phyloP scores from a whole-genome alignment of 2,888 invertebrate genomes.

The Penaeus monodon region DNA sequence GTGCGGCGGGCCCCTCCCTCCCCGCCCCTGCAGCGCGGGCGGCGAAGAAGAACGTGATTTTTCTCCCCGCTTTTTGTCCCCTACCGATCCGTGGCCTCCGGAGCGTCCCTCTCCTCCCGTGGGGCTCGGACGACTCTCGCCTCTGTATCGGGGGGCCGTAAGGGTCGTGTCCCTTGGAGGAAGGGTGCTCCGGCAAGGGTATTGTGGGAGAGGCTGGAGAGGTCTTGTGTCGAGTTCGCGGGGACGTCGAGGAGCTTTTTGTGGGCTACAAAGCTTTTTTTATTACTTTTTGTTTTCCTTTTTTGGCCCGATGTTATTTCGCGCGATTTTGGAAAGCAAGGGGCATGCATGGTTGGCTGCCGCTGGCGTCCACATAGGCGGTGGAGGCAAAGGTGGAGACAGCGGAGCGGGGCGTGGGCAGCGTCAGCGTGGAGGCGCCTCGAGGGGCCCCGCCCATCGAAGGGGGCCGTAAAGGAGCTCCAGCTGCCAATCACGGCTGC shows the following conservation, averaged over 20 bases:
- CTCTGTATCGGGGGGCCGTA: too few species aligned
- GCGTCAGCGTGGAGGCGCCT: not conserved
- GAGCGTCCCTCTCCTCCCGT: not conserved
- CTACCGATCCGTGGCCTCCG: conserved; percentile 1
- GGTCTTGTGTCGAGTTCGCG: too few species aligned
- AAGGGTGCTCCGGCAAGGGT: not conserved
- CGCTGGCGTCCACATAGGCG: not conserved
- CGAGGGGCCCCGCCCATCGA: conserved; percentile 10
- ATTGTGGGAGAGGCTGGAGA: too few species aligned
- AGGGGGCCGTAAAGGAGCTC: not conserved
- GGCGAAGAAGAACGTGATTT: too few species aligned
- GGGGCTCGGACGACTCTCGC: too few species aligned
- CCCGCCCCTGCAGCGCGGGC: not conserved
- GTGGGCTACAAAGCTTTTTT: too few species aligned
- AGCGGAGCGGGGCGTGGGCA: not conserved
- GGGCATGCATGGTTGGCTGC: not conserved
- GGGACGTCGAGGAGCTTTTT: too few species aligned
- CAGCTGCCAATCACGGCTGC: not conserved
- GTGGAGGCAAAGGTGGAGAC: not conserved
- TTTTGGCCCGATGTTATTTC: not conserved
- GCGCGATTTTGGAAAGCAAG: not conserved
- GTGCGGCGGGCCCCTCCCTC: not conserved
- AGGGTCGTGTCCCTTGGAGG: not conserved
- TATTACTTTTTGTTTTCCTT: too few species aligned
- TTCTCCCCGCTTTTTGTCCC: not conserved